These are phyloP conservation scores for Aphidius gifuensis DNA, from an alignment of 1,140 invertebrate genomes.

Conservation along the genomic window DNA sequence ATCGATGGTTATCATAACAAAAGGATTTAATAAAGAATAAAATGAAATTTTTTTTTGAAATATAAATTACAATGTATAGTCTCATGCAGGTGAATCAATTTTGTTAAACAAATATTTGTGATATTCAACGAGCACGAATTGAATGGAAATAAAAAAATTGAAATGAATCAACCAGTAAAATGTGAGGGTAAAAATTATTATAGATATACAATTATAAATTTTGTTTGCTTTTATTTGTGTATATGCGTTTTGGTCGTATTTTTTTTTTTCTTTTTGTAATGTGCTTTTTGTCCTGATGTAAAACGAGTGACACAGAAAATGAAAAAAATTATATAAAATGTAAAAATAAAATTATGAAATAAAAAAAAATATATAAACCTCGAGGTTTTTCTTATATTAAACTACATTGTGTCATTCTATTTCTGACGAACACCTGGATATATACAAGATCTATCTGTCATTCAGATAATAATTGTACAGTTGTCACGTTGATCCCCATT, in stretches of 20 bases:
- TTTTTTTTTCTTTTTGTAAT: conserved; percentile 10
- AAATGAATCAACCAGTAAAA: conserved; percentile 4
- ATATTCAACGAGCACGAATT: neutral
- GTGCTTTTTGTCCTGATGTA: conserved; percentile 12
- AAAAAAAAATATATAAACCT: neutral
- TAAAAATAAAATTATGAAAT: no score
- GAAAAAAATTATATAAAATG: neutral
- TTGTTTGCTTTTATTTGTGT: neutral
- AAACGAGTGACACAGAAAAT: conserved; percentile 19
- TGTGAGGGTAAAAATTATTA: neutral
- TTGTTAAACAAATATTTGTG: conserved; percentile 6
- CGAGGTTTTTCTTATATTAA: conserved; percentile 16
- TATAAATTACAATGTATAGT: neutral
- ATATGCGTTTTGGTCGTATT: neutral
- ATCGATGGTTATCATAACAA: no score
- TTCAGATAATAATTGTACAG: no score
- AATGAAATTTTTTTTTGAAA: neutral
- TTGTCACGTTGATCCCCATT: no score
- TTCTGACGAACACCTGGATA: conserved; percentile 19
- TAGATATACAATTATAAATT: neutral
- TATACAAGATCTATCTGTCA: no score
- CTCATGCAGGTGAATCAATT: neutral
- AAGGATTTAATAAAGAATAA: no score
- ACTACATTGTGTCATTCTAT: conserved; percentile 15
- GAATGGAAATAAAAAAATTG: neutral